Evolutionary conservation across 2,113 vertebrate species (phyloP), one percentile per base, ranked within the genome.

Genomic region (Callocephalon fimbriatum): DNA sequence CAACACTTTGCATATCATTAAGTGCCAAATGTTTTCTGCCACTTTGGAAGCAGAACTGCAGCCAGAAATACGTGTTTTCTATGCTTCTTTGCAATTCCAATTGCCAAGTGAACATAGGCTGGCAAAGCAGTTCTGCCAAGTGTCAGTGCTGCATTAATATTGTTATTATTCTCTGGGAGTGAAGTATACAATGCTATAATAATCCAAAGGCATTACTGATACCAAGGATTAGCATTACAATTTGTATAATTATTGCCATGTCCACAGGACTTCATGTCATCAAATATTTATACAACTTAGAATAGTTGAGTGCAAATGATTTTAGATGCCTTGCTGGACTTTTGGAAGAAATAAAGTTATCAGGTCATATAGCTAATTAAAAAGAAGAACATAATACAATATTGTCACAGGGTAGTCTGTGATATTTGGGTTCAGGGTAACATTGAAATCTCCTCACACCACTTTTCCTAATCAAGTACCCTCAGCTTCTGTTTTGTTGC

Each of bases 1-100:
- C 97, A 98, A 95, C 93, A 95, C 90, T 98, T 97, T 94, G 97
- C 97, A 97, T 98, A 97, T 97, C 93, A 98, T 98, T 98, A 98
- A 98, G 95, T 96, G 93, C 94, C 97, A 98, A 96, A 97, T 97
- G 97, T 95, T 97, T 95, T 97, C 93, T 97, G 92, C 96, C 93
- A 95, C 93, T 96, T 93, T 91, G 88, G 95, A 96, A 96, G 96
- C 95, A 97, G 96, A 97, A 80, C 23, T 35, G 93, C 75, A 93
- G 96, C 97, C 98, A 98, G 97, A 94, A 97, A 92, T n/a, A 73
- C 65, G 54, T 47, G 78, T 81, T 97, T 93, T 94, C 94, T 92
- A 26, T 95, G 92, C 88, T 94, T 85, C 94, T 95, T 97, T 96
- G 95, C 93, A 97, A 90, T 96, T 96, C 74, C 94, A 93, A 95